phyloP scores from a whole-genome alignment of 2,113 vertebrate species.

The Recurvirostra avosetta region DNA sequence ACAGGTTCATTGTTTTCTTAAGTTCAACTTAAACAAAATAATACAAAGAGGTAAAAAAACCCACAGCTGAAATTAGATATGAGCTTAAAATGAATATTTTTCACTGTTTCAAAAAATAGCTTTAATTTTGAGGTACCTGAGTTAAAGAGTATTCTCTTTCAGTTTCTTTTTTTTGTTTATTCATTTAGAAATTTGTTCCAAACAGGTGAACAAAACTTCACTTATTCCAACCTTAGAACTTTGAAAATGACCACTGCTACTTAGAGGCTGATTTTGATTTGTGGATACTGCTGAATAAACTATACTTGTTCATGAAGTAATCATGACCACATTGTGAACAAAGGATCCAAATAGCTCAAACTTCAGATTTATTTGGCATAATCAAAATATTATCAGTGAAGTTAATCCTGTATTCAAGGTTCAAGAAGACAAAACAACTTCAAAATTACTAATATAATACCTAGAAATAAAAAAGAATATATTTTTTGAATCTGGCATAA shows the following conservation, averaged over 20 bases:
- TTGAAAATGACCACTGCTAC: background rate
- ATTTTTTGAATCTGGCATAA: background rate
- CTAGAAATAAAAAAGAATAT: background rate
- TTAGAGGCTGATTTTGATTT: background rate
- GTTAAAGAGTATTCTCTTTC: background rate
- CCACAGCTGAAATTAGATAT: background rate
- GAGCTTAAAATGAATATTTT: background rate
- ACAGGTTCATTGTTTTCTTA: background rate
- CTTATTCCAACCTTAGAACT: background rate
- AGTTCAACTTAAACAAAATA: background rate
- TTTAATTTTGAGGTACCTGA: background rate
- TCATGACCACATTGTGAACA: background rate
- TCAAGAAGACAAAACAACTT: background rate
- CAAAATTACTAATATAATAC: background rate
- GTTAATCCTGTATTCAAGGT: background rate
- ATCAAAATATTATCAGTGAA: background rate
- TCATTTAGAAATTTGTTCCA: background rate
- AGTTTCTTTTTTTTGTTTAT: background rate
- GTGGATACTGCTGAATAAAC: background rate
- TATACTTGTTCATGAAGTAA: background rate
- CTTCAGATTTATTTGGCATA: background rate
- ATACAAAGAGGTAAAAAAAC: background rate
- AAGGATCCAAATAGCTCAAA: background rate
- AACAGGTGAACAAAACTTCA: background rate
- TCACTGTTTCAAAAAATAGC: background rate